These are phyloP conservation scores for Leucophenga varia DNA, from an alignment of 1,140 invertebrate species.

Conservation along the genomic window DNA sequence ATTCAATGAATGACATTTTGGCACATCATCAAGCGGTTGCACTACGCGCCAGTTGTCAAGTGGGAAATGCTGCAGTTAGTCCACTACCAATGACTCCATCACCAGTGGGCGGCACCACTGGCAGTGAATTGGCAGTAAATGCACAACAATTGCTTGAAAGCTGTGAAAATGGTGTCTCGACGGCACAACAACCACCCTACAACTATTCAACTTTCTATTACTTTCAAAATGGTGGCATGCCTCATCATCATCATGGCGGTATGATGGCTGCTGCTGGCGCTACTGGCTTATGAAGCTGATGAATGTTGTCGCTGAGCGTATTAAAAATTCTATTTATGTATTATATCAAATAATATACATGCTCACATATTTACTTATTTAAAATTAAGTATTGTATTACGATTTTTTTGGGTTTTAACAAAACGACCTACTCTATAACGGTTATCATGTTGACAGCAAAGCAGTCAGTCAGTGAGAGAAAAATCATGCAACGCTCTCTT, in stretches of 20 bases:
- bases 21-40: slow-evolving; percentile 57
- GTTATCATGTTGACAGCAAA: too few species aligned
- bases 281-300: slow-evolving; percentile 55
- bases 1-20: slow-evolving; percentile 73
- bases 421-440: too few species aligned
- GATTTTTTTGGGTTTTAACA: too few species aligned
- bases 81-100: slow-evolving; percentile 47
- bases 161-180: slow-evolving; percentile 34
- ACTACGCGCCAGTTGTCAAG: slow-evolving; percentile 46
- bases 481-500: too few species aligned
- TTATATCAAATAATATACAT: too few species aligned
- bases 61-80: slow-evolving; percentile 34
- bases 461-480: too few species aligned
- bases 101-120: slow-evolving; percentile 26
- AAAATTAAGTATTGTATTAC: too few species aligned
- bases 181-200: slow-evolving; percentile 63
- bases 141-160: slow-evolving; percentile 33
- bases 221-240: slow-evolving; percentile 59
- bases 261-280: slow-evolving; percentile 53
- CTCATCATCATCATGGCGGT: slow-evolving; percentile 49
- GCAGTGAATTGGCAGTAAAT: slow-evolving; percentile 18
- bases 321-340: too few species aligned
- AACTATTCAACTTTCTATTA: slow-evolving; percentile 76
- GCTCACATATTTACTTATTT: too few species aligned
- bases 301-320: too few species aligned